A percentile compares a stretch with the other conserved stretches of the same genome.
These are phyloP conservation scores for Phainopepla nitens DNA, from an alignment of 2,113 vertebrate genomes.

Conservation along the genomic window DNA sequence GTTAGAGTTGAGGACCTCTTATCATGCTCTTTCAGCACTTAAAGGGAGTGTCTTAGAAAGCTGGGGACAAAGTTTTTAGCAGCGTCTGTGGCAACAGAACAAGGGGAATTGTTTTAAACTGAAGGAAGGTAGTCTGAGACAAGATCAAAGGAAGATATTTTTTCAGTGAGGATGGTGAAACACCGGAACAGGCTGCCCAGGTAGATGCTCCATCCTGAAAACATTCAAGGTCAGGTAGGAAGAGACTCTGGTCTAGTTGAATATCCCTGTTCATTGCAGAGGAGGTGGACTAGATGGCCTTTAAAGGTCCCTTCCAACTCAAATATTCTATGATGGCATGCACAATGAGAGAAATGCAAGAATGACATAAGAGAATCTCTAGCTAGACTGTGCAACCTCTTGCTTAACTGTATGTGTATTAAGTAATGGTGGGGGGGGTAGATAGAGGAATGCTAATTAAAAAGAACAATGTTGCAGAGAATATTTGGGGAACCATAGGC, in stretches of 20 bases:
- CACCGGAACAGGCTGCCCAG: not conserved
- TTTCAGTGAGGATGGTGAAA: not conserved
- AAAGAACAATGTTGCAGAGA: not conserved
- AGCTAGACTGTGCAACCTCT: not conserved
- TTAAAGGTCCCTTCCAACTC: not conserved
- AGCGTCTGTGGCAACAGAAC: rapidly evolving
- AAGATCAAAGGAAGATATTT: not conserved
- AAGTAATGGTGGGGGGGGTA: not conserved
- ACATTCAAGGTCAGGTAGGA: not conserved
- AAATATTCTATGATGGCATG: not conserved
- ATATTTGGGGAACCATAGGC: not conserved
- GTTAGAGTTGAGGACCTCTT: not conserved
- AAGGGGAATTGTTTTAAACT: not conserved
- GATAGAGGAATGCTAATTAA: not conserved
- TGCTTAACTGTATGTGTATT: not conserved
- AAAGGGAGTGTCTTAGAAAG: not conserved
- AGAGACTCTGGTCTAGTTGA: not conserved
- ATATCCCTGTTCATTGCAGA: not conserved
- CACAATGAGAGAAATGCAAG: not conserved
- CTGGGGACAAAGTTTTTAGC: not conserved
- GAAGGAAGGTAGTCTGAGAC: not conserved
- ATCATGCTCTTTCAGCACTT: not conserved
- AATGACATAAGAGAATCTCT: not conserved
- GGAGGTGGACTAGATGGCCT: not conserved
- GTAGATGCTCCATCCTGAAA: not conserved